Conservation (phyloP, 2,113 vertebrate species). For the Cichladusa arquata region DNA sequence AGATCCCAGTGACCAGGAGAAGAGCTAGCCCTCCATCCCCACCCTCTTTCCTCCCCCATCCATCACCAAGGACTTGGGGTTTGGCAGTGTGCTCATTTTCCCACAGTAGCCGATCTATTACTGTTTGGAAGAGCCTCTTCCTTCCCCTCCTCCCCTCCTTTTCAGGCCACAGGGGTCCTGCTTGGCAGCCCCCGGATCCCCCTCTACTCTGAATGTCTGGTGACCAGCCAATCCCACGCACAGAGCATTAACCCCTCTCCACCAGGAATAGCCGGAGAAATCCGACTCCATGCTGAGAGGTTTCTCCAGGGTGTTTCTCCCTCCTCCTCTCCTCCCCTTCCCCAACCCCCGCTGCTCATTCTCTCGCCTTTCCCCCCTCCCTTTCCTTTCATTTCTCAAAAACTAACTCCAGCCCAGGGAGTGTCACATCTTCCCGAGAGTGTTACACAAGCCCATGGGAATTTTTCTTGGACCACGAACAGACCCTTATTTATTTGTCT, state of each 20-base stretch:
- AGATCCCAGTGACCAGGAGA: not conserved
- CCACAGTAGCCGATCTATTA: conserved; percentile 68
- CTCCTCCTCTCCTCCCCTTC: not conserved
- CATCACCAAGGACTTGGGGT: conserved; percentile 48
- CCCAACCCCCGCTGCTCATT: not conserved
- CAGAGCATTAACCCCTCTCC: conserved; percentile 45
- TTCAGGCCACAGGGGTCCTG: conserved; percentile 63
- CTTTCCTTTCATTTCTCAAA: conserved; percentile 5
- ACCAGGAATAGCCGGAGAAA: not conserved
- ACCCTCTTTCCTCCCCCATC: conserved; percentile 17
- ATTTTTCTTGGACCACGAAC: conserved; percentile 51
- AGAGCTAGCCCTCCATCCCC: not conserved
- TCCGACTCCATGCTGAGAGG: conserved; percentile 29
- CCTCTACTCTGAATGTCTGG: conserved; percentile 53
- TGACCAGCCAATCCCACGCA: conserved; percentile 56
- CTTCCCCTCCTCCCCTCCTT: conserved; percentile 42
- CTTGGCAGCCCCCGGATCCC: conserved; percentile 47
- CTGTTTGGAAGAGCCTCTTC: conserved; percentile 44
- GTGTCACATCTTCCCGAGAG: not conserved
- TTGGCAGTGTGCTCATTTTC: conserved; percentile 65
- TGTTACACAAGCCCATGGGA: conserved; percentile 9
- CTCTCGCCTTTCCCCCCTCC: not conserved
- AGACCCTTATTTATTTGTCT: conserved; percentile 64
- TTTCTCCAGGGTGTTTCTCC: conserved; percentile 7
- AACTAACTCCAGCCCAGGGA: conserved; percentile 10